phyloP scores from a whole-genome alignment of 1,140 invertebrate species.

The Copidosoma floridanum region DNA sequence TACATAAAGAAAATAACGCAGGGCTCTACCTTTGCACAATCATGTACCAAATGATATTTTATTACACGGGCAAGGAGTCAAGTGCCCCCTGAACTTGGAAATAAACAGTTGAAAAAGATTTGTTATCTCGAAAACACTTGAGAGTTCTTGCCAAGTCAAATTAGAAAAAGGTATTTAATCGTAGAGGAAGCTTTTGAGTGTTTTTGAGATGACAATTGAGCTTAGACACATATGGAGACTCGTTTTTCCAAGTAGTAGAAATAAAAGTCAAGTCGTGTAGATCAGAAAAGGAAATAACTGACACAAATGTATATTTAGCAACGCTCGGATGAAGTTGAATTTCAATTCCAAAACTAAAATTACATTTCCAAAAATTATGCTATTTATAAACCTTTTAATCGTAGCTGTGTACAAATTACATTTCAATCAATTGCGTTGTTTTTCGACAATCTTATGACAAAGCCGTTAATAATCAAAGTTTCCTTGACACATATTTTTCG shows the following conservation, averaged over 20 bases:
- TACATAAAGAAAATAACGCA: conserved; percentile 25
- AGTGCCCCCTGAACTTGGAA: conserved; percentile 9
- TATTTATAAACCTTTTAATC: conserved; percentile 2
- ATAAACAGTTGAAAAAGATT: conserved; percentile 1
- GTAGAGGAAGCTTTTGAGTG: conserved; percentile 1
- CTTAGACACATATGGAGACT: not conserved
- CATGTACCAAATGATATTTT: conserved; percentile 29
- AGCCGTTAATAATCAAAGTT: conserved; percentile 19
- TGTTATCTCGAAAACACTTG: not conserved
- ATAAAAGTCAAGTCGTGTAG: conserved; percentile 21
- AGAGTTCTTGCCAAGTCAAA: conserved; percentile 6
- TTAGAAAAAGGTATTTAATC: not conserved
- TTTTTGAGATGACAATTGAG: not conserved
- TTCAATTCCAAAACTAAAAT: conserved; percentile 12
- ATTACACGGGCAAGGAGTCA: conserved; percentile 10
- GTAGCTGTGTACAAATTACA: conserved; percentile 8
- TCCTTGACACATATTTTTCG: conserved; percentile 20
- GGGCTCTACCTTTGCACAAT: conserved; percentile 39
- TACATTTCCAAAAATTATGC: too few relatives aligned
- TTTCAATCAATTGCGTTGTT: conserved; percentile 13
- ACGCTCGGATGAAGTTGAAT: conserved; percentile 14
- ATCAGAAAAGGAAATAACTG: conserved; percentile 22
- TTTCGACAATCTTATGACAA: conserved; percentile 21
- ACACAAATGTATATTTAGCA: conserved; percentile 31
- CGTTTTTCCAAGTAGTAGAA: conserved; percentile 11